Conservation (phyloP, 2,113 vertebrate genomes). For the Albula glossodonta region DNA sequence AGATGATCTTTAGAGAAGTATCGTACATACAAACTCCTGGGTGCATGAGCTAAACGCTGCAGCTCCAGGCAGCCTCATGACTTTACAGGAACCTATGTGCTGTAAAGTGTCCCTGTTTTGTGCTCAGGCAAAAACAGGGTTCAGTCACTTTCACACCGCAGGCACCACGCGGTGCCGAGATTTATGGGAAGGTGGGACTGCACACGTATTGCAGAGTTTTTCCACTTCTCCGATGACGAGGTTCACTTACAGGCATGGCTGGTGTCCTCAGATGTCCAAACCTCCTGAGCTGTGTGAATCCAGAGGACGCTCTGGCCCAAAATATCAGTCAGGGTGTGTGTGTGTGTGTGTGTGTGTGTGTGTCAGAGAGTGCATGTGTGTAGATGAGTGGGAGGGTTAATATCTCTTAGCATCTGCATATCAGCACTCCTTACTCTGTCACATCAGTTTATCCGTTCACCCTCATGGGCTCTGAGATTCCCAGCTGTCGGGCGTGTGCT, state of each 20-base stretch:
- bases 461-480: background rate
- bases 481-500: background rate
- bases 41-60: background rate
- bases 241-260: background rate
- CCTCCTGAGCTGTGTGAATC: background rate
- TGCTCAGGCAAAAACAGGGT: too few relatives aligned
- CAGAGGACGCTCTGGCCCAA: background rate
- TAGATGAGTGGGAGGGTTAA: background rate
- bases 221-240: background rate
- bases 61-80: background rate
- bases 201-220: background rate
- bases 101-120: background rate
- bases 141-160: background rate
- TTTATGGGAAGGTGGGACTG: background rate
- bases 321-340: background rate
- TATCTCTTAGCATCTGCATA: background rate
- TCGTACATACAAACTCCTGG: background rate
- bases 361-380: background rate
- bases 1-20: background rate
- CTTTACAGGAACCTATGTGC: background rate
- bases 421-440: background rate
- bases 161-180: background rate
- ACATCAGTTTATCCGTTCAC: background rate
- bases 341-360: background rate
- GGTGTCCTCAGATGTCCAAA: background rate